Base-by-base conservation (phyloP, 2,888 invertebrate species). In the Biston betularia region DNA sequence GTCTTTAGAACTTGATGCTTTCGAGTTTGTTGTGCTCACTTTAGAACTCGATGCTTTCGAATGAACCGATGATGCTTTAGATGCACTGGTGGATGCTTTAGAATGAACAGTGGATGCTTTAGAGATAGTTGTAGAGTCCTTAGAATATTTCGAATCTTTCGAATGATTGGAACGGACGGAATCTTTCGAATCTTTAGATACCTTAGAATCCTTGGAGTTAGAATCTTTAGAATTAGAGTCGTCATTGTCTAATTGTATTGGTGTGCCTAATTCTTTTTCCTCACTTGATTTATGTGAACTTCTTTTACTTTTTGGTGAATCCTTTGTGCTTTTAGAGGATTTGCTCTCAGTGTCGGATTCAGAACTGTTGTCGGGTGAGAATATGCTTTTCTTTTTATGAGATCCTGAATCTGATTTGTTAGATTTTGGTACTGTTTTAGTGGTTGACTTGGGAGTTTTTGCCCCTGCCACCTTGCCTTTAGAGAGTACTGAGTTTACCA, bases 351-450 rank as follows among this genome's bases (percentile, higher is more conserved):
- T 79, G 77, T 91, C 89, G 56, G 89, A 88, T 83, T 89, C 89
- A 66, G 94, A 88, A 84, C 90, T 92, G 79, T 97, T 97, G 75
- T 97, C 97, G 0, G 97, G 97, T 61, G 97, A 97, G 79, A 97
- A 97, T 79, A 97, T 97, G 79, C 97, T 97, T 82, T 96, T 97
- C 84, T 96, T 96, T 80, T 96, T 96, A 50, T 86, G 81, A 2
- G 85, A 82, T 52, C 85, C 84, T 2, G 84, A 73, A 63, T 88
- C 85, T 63, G 83, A 75, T 63, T 86, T 81, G 42, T 79, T 71
- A 0, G 89, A 73, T 80, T 94, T 94, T 24, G 85, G 79, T 44
- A 86, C 76, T 0, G 92, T 84, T 85, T 94, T 95, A 1, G 87
- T 75, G 24, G 84, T 78, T 0, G 88, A 86, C 68, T 88, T 92